Conservation (phyloP, 2,888 invertebrate species). For the Drosophila cracens region DNA sequence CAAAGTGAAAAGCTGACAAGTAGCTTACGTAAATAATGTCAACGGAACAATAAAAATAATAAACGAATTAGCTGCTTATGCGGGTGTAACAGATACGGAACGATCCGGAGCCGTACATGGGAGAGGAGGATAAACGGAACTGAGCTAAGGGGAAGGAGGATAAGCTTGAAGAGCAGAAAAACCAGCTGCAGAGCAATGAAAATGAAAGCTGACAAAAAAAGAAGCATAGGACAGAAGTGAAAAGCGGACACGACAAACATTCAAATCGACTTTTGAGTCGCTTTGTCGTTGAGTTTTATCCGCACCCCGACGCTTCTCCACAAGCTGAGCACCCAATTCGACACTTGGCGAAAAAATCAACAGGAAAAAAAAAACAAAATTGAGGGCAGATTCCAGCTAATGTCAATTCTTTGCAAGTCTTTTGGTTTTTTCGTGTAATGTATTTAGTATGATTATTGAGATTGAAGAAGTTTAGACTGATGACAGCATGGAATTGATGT, state of each 20-base stretch:
- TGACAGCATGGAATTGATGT: background rate
- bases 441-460: background rate
- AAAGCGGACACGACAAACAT: constrained; percentile 62
- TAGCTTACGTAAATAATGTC: constrained; percentile 82
- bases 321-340: background rate
- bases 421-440: background rate
- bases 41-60: constrained; percentile 81
- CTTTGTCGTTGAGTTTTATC: constrained; percentile 31
- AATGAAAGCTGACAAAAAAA: constrained; percentile 40
- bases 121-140: background rate
- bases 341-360: constrained; percentile 15
- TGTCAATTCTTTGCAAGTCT: background rate
- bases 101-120: background rate
- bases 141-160: background rate
- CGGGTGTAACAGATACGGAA: constrained; percentile 19
- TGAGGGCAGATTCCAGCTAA: background rate
- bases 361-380: background rate
- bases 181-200: constrained; percentile 40
- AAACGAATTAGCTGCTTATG: constrained; percentile 80
- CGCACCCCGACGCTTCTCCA: background rate
- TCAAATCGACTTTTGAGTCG: constrained; percentile 73
- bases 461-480: background rate
- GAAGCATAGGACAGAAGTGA: constrained; percentile 18
- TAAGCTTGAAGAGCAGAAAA: constrained; percentile 7
- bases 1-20: constrained; percentile 79